phyloP scores from a whole-genome alignment of 2,888 invertebrate genomes.

The Drosophila vallismaia region DNA sequence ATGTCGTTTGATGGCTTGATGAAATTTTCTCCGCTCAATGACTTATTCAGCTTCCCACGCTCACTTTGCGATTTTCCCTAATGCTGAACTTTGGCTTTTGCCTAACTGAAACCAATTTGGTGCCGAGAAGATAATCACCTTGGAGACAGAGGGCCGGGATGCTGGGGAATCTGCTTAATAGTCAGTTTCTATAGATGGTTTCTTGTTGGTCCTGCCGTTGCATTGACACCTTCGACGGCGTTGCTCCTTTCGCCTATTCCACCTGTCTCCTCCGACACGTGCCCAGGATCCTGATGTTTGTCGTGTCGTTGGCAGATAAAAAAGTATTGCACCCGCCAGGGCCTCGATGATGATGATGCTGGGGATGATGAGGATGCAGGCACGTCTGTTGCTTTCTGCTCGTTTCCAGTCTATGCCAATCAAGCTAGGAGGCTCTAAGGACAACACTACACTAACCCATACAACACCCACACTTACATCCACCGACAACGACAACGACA shows the following conservation, averaged over 20 bases:
- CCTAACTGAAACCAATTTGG: slow-evolving; percentile 51
- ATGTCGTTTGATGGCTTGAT: slow-evolving; percentile 37
- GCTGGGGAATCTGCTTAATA: slow-evolving; percentile 42
- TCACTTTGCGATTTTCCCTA: slow-evolving; percentile 10
- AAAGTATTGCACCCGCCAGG: slow-evolving; percentile 30
- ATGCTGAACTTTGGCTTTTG: slow-evolving; percentile 47
- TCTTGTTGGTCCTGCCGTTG: slow-evolving; percentile 8
- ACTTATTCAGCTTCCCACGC: slow-evolving; percentile 58
- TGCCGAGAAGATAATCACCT: slow-evolving; percentile 62
- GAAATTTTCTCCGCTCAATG: slow-evolving; percentile 59
- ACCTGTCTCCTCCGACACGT: slow-evolving; percentile 23
- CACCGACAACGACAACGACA: slow-evolving; percentile 26
- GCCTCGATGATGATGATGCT: slow-evolving; percentile 3
- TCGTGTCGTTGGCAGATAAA: slow-evolving; percentile 17
- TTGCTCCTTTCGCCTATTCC: slow-evolving; percentile 19
- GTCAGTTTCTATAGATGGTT: slow-evolving; percentile 36
- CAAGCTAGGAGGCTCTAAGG: slow-evolving; percentile 54
- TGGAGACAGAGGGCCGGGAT: slow-evolving; percentile 37
- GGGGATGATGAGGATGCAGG: slow-evolving; percentile 21
- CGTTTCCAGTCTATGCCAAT: slow-evolving; percentile 49
- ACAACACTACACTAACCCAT: slow-evolving; percentile 37
- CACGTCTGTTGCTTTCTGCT: slow-evolving; percentile 30
- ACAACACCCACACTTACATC: slow-evolving; percentile 27
- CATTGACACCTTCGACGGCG: slow-evolving; percentile 28
- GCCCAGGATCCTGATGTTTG: slow-evolving; percentile 27